Conservation (phyloP, 2,888 invertebrate genomes). For the Aleiodes leptofemur region DNA sequence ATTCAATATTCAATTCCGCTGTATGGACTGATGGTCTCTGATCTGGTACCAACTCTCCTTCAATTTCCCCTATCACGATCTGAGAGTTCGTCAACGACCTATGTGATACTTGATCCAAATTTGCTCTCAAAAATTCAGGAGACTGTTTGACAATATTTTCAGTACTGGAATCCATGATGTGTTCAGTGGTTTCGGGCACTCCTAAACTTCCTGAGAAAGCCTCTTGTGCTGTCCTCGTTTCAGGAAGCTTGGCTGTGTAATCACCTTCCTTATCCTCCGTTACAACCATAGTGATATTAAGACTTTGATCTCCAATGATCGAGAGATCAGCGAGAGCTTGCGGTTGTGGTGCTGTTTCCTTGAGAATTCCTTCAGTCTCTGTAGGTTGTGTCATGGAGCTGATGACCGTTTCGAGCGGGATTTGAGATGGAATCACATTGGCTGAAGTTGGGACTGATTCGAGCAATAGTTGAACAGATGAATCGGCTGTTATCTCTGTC, state of each 20-base stretch:
- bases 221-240: conserved; percentile 63
- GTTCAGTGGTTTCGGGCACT: conserved; percentile 69
- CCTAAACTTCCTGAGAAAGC: conserved; percentile 61
- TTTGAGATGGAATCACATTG: conserved; percentile 77
- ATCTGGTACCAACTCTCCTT: conserved; percentile 72
- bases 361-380: conserved; percentile 78
- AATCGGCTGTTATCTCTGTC: conserved; percentile 76
- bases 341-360: conserved; percentile 72
- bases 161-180: conserved; percentile 71
- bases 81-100: conserved; percentile 77
- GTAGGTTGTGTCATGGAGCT: conserved; percentile 77
- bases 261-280: conserved; percentile 77
- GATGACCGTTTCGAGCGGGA: conserved; percentile 77
- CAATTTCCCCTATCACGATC: conserved; percentile 77
- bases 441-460: conserved; percentile 64
- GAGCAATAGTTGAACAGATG: conserved; percentile 71
- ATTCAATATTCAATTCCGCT: conserved; percentile 76
- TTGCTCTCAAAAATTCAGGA: conserved; percentile 65
- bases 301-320: conserved; percentile 67
- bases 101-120: conserved; percentile 72
- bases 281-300: conserved; percentile 67
- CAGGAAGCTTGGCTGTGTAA: conserved; percentile 72
- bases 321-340: conserved; percentile 64
- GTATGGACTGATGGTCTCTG: conserved; percentile 70
- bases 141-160: conserved; percentile 64